Base-by-base conservation (phyloP, 1,140 invertebrate species). In the Brachionus sp. region DNA sequence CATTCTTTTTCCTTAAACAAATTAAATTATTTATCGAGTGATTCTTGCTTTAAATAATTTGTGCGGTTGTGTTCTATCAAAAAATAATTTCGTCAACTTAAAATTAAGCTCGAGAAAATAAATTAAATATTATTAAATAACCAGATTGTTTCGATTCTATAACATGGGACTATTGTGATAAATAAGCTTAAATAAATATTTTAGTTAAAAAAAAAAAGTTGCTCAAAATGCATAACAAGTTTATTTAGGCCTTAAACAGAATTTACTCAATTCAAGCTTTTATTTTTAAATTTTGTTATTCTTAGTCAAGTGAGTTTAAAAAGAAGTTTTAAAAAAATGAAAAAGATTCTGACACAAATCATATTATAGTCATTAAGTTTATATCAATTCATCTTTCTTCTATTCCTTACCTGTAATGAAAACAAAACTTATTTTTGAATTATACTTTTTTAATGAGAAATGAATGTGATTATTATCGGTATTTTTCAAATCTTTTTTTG, bases 401-500 rank as follows among this genome's bases (percentile, higher is more conserved):
- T 33, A 70, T 37, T 39, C 12, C 66, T 75, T 75, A 75, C 70
- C 70, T 75, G 70, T 50, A 75, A 46, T 75, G 23, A 75, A 44
- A 44, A 75, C 39, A 75, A 75, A 46, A 46, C 70, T 75, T 75
- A 75, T 75, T 75, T 75, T 75, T 75, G 33, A 37, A 37, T 39
- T 39, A 70, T 70, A 25, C 6, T 44, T 75, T 75, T 75, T 75
- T 46, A 75, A 75, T 25, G 42, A 46, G 37, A 73, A 39, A 73
- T 35, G 35, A 75, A 46, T 75, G 42, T 75, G 37, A 75, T 75
- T 46, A 75, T 75, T 75, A 75, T 75, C 70, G 70, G 70, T 46
- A 46, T 75, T 75, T 25, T 75, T 73, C 16, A 39, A 37, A 73
- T 23, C 37, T 39, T 39, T 46, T n/a, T 75, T 75, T 75, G 39